phyloP scores from a whole-genome alignment of 2,797 vertebrate species.

The Cynopterus sphinx region DNA sequence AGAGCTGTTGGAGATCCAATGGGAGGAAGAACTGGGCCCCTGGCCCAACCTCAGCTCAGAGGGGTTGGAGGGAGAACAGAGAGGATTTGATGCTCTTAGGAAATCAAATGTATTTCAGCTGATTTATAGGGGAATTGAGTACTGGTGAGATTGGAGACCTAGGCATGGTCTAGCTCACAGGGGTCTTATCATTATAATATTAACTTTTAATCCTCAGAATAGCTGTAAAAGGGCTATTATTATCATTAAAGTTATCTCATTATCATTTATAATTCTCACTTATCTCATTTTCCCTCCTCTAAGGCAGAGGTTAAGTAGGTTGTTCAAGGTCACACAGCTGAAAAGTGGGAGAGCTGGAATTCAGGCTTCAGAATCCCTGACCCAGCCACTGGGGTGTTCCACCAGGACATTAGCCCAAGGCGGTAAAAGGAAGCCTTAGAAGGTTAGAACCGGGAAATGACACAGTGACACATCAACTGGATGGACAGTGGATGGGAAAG shows the following conservation, averaged over 20 bases:
- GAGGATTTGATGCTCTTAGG: not conserved
- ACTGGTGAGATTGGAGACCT: not conserved
- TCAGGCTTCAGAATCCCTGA: not conserved
- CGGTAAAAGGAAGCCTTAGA: not conserved
- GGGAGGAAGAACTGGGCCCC: not conserved
- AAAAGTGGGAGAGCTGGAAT: not conserved
- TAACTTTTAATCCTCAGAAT: not conserved
- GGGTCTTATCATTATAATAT: not conserved
- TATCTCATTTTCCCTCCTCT: not conserved
- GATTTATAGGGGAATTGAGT: not conserved
- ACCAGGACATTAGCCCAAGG: not conserved
- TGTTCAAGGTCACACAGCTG: not conserved
- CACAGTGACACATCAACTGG: not conserved
- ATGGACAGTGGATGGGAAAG: not conserved
- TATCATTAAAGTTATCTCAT: not conserved
- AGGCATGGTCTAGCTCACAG: not conserved
- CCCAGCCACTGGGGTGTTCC: not conserved
- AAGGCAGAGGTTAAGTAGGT: not conserved
- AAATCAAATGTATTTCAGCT: not conserved
- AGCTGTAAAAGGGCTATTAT: not conserved
- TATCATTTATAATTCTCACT: not conserved
- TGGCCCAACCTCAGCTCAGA: not conserved
- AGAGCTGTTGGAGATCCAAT: not conserved
- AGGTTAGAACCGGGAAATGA: not conserved
- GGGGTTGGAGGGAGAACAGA: not conserved